Conservation (phyloP, 2,797 vertebrate genomes). For the Micrastur ruficollis region DNA sequence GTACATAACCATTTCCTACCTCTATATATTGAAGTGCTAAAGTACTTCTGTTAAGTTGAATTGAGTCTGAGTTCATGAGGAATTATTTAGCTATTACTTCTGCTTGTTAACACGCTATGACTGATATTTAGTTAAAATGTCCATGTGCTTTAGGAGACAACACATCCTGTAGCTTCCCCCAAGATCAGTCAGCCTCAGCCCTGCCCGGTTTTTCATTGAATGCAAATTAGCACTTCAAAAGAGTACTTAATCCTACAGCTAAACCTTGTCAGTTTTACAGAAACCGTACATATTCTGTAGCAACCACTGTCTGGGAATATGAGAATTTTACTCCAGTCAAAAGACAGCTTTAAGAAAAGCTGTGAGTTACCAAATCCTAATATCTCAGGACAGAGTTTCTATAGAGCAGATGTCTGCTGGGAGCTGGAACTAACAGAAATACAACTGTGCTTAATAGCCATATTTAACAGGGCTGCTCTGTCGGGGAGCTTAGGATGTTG, state of each 20-base stretch:
- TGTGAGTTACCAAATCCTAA: constrained; percentile 30
- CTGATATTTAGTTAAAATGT: constrained; percentile 29
- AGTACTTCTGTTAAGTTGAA: constrained; percentile 11
- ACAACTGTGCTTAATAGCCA: constrained; percentile 69
- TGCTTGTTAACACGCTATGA: constrained; percentile 42
- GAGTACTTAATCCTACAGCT: constrained; percentile 41
- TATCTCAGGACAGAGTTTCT: constrained; percentile 39
- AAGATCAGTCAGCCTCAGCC: constrained; percentile 40
- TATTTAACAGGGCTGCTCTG: constrained; percentile 76
- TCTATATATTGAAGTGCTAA: not conserved
- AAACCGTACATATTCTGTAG: not conserved
- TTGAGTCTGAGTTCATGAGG: not conserved
- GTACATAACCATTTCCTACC: not conserved
- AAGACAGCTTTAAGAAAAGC: constrained; percentile 48
- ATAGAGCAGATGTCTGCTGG: constrained; percentile 58
- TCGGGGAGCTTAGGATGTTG: constrained; percentile 72
- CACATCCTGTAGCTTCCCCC: not conserved
- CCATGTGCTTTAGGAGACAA: not conserved
- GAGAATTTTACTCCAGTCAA: not conserved
- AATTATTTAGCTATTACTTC: constrained; percentile 48
- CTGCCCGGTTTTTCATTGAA: constrained; percentile 43
- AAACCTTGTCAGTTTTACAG: constrained; percentile 41
- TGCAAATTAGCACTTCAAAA: constrained; percentile 63
- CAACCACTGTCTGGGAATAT: not conserved
- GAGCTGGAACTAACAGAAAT: constrained; percentile 68